Evolutionary conservation across 2,113 vertebrate genomes (phyloP).

Genomic region (Marcusenius ussheri): DNA sequence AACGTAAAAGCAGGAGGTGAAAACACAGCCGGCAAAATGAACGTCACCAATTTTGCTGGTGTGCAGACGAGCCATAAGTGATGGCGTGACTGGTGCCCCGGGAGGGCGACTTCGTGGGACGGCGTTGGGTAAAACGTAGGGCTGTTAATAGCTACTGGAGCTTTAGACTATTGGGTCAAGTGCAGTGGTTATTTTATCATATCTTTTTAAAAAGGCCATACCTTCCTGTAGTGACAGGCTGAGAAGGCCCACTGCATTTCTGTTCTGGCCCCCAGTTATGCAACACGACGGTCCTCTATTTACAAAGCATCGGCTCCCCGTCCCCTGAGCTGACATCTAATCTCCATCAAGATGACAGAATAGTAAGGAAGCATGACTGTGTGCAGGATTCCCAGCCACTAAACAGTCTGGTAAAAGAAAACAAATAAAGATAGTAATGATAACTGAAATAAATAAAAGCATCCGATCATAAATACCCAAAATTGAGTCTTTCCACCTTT

Average conservation of each 20-base stretch:
- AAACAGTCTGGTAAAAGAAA: not conserved
- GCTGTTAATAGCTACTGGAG: not conserved
- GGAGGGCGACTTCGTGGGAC: not conserved
- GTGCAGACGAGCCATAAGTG: conserved; percentile 51
- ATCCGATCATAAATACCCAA: not conserved
- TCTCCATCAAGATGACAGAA: not conserved
- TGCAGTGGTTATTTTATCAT: not conserved
- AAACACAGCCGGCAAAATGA: conserved; percentile 54
- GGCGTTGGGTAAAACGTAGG: not conserved
- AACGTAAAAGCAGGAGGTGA: conserved; percentile 43
- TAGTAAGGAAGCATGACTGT: too few relatives aligned
- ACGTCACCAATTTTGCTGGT: conserved; percentile 48
- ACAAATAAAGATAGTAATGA: not conserved
- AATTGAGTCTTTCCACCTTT: not conserved
- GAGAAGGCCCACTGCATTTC: not conserved
- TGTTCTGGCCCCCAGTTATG: not conserved
- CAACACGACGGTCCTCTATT: not conserved
- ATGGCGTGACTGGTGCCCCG: conserved; percentile 25
- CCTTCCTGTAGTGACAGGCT: not conserved
- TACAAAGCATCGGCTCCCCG: not conserved
- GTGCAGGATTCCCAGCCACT: not conserved
- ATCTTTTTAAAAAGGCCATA: not conserved
- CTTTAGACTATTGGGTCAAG: not conserved
- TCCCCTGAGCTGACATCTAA: not conserved
- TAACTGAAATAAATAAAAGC: not conserved